Percentiles rank a stretch among this genome's conserved stretches.
Evolutionary conservation across 2,113 vertebrate genomes (phyloP).

Genomic region (Neotragus pygmaeus): DNA sequence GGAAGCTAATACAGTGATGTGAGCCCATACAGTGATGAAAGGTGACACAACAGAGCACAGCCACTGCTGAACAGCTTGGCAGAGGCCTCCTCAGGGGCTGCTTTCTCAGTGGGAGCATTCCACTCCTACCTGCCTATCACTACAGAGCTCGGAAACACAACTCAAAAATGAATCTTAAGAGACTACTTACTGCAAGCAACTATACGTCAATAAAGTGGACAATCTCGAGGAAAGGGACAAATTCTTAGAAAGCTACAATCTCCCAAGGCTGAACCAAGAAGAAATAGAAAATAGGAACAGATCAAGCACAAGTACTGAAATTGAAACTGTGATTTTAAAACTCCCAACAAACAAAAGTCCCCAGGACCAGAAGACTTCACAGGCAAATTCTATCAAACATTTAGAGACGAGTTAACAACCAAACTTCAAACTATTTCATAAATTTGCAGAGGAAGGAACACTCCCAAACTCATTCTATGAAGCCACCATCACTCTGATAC

Average conservation of each 20-base stretch:
- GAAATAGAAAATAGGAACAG: neutral
- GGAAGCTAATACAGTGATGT: too few relatives aligned
- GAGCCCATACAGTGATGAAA: neutral
- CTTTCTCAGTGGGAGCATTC: neutral
- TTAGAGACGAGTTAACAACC: neutral
- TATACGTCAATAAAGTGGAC: neutral
- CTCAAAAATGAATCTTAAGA: neutral
- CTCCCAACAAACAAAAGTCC: neutral
- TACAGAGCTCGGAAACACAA: neutral
- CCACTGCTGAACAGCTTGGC: neutral
- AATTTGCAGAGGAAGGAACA: neutral
- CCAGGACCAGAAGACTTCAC: neutral
- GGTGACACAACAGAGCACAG: neutral
- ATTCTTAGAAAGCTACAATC: neutral
- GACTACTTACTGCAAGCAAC: neutral
- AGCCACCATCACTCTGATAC: neutral
- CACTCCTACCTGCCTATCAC: neutral
- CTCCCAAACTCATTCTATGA: neutral
- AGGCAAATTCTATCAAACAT: neutral
- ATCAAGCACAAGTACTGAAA: neutral
- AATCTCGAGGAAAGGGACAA: neutral
- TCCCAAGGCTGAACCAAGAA: neutral
- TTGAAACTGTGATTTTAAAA: neutral
- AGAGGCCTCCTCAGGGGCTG: neutral
- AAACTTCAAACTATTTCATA: neutral